Conservation (phyloP, 2,113 vertebrate genomes). For the Falco punctatus region DNA sequence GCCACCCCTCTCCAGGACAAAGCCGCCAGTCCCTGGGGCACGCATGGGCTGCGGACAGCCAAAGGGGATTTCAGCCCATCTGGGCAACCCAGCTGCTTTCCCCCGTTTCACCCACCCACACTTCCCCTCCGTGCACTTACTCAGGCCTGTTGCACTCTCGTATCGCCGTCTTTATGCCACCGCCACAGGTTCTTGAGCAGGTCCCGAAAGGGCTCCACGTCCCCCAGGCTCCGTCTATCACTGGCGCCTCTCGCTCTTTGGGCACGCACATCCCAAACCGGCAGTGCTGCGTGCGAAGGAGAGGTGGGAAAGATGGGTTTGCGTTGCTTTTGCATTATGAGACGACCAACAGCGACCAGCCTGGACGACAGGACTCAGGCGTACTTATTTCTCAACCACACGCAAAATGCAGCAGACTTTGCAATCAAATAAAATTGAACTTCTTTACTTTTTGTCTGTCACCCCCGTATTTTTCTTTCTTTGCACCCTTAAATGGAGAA, state of each 20-base stretch:
- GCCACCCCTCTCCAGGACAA: not conserved
- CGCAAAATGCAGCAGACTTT: not conserved
- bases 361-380: no score
- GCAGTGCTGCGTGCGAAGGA: constrained; percentile 85
- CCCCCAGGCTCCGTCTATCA: constrained; percentile 91
- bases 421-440: not conserved
- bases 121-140: constrained; percentile 74
- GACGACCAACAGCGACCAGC: accelerated
- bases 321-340: not conserved
- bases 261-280: constrained; percentile 90
- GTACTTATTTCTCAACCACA: not conserved
- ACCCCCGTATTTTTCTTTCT: not conserved
- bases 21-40: accelerated
- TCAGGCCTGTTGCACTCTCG: constrained; percentile 95
- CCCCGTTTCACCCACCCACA: accelerated
- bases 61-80: not conserved
- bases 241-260: constrained; percentile 84
- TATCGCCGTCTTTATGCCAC: constrained; percentile 91
- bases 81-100: not conserved
- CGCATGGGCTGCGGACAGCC: no score
- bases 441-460: not conserved
- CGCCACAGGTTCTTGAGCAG: constrained; percentile 93
- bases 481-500: constrained; percentile 16
- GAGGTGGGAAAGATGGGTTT: not conserved
- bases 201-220: constrained; percentile 94